Conservation (phyloP, 2,113 vertebrate species). For the Neopipo cinnamomea region DNA sequence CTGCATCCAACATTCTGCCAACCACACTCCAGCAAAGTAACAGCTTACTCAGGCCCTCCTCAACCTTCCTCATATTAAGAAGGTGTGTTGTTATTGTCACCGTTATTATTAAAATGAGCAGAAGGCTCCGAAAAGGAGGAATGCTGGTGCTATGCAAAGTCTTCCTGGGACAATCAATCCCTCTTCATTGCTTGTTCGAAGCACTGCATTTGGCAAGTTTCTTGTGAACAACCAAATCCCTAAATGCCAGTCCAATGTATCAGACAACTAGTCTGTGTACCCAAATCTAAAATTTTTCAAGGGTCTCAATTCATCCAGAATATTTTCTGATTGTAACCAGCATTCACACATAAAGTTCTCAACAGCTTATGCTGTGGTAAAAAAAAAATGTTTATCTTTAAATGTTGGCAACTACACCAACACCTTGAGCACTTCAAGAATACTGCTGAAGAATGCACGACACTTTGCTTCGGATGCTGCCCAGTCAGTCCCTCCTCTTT, state of each 20-base stretch:
- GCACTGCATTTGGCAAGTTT: background rate
- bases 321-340: background rate
- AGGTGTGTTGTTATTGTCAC: background rate
- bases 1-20: background rate
- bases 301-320: background rate
- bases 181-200: background rate
- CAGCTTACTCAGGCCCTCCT: background rate
- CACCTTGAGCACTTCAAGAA: background rate
- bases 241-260: background rate
- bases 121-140: background rate
- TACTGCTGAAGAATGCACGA: background rate
- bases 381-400: background rate
- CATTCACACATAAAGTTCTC: background rate
- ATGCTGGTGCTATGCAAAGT: background rate
- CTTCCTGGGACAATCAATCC: background rate
- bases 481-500: background rate
- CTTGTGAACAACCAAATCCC: background rate
- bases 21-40: background rate
- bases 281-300: background rate
- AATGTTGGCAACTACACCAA: background rate
- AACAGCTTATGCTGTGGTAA: background rate
- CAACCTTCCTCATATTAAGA: background rate
- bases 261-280: background rate
- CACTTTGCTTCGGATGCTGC: background rate
- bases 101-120: background rate